A percentile compares a stretch with the other conserved stretches of the same genome.
Evolutionary conservation across 2,113 vertebrate species (phyloP).

Genomic region (Carassius gibelio): DNA sequence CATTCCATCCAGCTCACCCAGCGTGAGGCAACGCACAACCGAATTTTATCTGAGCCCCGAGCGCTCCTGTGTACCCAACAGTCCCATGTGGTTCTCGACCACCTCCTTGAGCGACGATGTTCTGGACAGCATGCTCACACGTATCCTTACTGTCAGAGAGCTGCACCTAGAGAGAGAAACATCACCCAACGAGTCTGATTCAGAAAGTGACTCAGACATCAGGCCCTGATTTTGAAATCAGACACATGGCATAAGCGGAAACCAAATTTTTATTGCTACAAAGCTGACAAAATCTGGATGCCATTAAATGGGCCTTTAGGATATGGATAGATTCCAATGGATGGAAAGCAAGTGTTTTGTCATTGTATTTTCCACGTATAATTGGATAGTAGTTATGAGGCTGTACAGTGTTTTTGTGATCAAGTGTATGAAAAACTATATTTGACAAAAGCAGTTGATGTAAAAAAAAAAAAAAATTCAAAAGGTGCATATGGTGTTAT

Average conservation of each 20-base stretch:
- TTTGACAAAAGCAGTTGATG: neutral
- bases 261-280: neutral
- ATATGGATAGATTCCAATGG: neutral
- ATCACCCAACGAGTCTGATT: neutral
- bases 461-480: neutral
- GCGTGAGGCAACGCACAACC: slow-evolving; percentile 92
- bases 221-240: neutral
- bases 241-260: neutral
- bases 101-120: slow-evolving; percentile 85
- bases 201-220: slow-evolving; percentile 36
- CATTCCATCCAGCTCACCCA: slow-evolving; percentile 82
- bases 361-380: slow-evolving; percentile 19
- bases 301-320: neutral
- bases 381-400: neutral
- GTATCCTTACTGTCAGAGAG: slow-evolving; percentile 93
- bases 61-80: slow-evolving; percentile 95
- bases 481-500: neutral
- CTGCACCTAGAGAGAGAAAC: slow-evolving; percentile 83
- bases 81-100: slow-evolving; percentile 96
- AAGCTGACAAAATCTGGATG: slow-evolving; percentile 1
- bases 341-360: neutral
- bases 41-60: slow-evolving; percentile 96
- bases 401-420: neutral
- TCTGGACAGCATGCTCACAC: slow-evolving; percentile 93
- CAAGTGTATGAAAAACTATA: neutral